These are phyloP conservation scores for Folsomia candida DNA, from an alignment of 2,888 invertebrate genomes.

Conservation along the genomic window DNA sequence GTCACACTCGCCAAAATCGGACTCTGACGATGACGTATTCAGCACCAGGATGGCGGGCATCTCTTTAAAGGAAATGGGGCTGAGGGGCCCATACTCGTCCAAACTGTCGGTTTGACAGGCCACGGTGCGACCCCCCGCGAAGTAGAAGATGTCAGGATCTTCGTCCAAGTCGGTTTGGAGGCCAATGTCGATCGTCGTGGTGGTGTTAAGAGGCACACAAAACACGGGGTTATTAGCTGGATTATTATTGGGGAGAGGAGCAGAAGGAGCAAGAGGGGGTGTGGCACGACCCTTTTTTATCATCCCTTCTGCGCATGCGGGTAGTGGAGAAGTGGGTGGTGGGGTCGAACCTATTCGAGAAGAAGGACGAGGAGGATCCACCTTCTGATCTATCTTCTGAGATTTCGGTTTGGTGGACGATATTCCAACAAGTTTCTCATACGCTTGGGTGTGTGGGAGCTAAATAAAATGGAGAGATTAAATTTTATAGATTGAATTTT, in stretches of 20 bases:
- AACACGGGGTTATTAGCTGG: not conserved
- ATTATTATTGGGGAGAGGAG: not conserved
- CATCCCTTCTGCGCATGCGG: not conserved
- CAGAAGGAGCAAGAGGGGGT: no score
- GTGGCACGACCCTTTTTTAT: not conserved
- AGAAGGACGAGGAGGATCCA: not conserved
- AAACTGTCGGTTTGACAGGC: conserved; percentile 45
- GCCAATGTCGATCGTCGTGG: conserved; percentile 27
- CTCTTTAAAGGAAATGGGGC: conserved; percentile 28
- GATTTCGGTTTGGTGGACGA: not conserved
- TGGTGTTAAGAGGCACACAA: not conserved
- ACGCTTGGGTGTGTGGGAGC: conserved; percentile 19
- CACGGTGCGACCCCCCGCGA: conserved; percentile 47
- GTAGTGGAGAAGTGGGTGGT: not conserved
- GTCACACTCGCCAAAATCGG: conserved; percentile 20
- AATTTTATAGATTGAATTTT: conserved; percentile 2
- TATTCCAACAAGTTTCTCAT: conserved; percentile 17
- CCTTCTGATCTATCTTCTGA: no score
- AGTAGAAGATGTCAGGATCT: conserved; percentile 49
- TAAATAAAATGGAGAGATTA: conserved; percentile 4
- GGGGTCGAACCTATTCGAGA: not conserved
- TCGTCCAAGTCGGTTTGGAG: conserved; percentile 48
- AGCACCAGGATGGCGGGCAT: conserved; percentile 46
- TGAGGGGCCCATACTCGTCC: conserved; percentile 45
- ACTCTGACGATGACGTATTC: conserved; percentile 35